Percentiles rank a stretch among this genome's conserved stretches.
These are phyloP conservation scores for Zaprionus bogoriensis DNA, from an alignment of 2,888 invertebrate species.

Conservation along the genomic window DNA sequence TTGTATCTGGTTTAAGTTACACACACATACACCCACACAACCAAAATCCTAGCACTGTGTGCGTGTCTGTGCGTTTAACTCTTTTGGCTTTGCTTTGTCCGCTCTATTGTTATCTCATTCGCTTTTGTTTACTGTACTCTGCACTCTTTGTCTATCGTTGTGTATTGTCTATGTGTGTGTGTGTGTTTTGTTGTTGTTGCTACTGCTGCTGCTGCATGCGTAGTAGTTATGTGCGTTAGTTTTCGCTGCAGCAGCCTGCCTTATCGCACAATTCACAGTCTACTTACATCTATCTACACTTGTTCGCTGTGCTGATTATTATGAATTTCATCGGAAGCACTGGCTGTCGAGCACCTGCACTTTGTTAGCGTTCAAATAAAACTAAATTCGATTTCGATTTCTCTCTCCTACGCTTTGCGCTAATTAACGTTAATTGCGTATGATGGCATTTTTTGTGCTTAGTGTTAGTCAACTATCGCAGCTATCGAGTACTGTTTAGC, in stretches of 20 bases:
- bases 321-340: background rate
- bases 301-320: constrained; percentile 3
- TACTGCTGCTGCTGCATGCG: constrained; percentile 31
- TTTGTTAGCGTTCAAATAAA: constrained; percentile 56
- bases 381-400: constrained; percentile 65
- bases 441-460: background rate
- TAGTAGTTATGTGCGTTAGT: constrained; percentile 41
- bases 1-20: constrained; percentile 39
- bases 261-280: constrained; percentile 59
- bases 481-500: constrained; percentile 1
- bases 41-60: constrained; percentile 2
- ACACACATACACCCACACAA: constrained; percentile 6
- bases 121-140: constrained; percentile 58
- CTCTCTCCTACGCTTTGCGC: constrained; percentile 50
- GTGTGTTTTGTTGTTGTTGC: constrained; percentile 9
- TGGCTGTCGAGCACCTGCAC: constrained; percentile 36
- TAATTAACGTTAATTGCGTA: constrained; percentile 69
- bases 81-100: constrained; percentile 64
- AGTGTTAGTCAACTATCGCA: background rate
- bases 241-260: constrained; percentile 22
- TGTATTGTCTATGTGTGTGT: constrained; percentile 16
- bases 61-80: constrained; percentile 50
- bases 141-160: constrained; percentile 62
- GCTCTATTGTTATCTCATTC: constrained; percentile 50
- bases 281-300: constrained; percentile 43